Conservation (phyloP, 2,113 vertebrate species). For the Aldabrachelys gigantea region DNA sequence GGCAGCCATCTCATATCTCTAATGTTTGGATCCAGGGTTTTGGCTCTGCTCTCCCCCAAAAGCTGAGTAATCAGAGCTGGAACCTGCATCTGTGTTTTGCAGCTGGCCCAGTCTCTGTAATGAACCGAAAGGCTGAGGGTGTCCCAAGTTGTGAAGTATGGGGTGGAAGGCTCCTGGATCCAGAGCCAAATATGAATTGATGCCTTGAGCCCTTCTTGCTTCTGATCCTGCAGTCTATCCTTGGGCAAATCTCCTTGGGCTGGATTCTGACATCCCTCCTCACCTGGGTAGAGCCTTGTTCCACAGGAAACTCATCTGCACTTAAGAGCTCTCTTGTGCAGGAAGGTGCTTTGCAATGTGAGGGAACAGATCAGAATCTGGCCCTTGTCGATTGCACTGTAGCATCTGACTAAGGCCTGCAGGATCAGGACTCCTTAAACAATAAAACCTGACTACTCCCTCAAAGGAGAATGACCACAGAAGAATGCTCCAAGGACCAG, state of each 20-base stretch:
- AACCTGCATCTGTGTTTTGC: background rate
- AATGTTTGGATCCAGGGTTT: background rate
- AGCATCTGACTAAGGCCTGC: background rate
- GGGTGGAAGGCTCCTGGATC: background rate
- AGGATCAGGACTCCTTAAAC: conserved; percentile 32
- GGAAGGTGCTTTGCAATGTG: background rate
- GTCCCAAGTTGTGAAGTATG: background rate
- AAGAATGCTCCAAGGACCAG: conserved; percentile 47
- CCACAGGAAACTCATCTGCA: background rate
- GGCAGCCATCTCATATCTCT: background rate
- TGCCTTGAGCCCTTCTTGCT: background rate
- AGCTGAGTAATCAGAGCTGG: background rate
- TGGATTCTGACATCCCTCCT: background rate
- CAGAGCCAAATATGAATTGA: background rate
- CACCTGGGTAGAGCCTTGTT: background rate
- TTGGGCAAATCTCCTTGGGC: too few relatives aligned
- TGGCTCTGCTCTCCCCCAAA: background rate
- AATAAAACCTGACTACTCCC: background rate
- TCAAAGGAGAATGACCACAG: background rate
- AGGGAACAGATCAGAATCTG: background rate
- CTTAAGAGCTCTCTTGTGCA: background rate
- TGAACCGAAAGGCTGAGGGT: background rate
- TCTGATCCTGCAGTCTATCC: background rate
- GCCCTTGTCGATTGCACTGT: background rate
- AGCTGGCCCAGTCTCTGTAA: background rate